These are phyloP conservation scores for Oryzaephilus surinamensis DNA, from an alignment of 1,140 invertebrate genomes.

Conservation along the genomic window DNA sequence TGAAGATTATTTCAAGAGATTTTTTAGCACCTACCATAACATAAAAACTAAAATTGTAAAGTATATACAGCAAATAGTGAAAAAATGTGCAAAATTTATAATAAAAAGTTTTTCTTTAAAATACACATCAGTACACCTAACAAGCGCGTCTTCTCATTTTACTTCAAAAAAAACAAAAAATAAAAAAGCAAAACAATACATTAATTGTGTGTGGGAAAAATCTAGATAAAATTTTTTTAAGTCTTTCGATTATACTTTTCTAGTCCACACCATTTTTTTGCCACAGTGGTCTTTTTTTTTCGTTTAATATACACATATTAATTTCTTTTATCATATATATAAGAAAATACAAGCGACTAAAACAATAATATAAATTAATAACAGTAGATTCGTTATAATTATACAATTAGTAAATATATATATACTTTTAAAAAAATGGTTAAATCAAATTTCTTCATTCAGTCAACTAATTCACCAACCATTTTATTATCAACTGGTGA, in stretches of 20 bases:
- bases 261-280: conserved; percentile 29
- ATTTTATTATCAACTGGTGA: conserved; percentile 30
- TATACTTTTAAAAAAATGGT: no score
- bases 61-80: no score
- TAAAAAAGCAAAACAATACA: background rate
- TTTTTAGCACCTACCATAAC: no score
- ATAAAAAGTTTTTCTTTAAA: no score
- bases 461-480: conserved; percentile 13
- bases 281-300: conserved; percentile 17
- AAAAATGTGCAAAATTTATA: no score
- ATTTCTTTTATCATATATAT: background rate
- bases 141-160: conserved; percentile 28
- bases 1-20: no score
- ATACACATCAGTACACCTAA: conserved; percentile 34
- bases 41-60: no score
- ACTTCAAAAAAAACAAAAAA: conserved; percentile 21
- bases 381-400: background rate
- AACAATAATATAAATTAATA: conserved; percentile 2
- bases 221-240: no score
- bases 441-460: conserved; percentile 6
- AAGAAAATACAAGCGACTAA: conserved; percentile 1
- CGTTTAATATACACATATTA: conserved; percentile 5
- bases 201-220: background rate
- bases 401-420: background rate
- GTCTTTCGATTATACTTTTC: background rate